These are phyloP conservation scores for Valencia hispanica DNA, from an alignment of 2,797 vertebrate species.

Conservation along the genomic window DNA sequence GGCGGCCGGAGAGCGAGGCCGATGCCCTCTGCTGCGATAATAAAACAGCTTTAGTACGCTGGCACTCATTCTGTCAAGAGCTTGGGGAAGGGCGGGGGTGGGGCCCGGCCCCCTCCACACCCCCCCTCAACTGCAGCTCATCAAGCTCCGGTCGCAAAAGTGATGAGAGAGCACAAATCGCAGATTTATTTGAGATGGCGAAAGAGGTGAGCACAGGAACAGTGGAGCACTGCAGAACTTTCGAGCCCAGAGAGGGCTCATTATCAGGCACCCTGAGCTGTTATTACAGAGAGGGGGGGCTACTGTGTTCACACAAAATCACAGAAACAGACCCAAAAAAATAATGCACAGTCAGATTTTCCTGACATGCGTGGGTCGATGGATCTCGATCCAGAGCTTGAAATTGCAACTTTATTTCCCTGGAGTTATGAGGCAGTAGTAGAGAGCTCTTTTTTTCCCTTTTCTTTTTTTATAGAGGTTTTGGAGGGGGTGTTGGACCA, in stretches of 20 bases:
- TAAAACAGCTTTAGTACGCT: constrained; percentile 56
- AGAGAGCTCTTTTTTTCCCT: constrained; percentile 40
- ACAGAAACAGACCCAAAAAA: constrained; percentile 14
- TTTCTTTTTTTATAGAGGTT: no score
- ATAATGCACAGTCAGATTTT: constrained; percentile 46
- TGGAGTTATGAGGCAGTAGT: constrained; percentile 70
- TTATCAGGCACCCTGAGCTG: constrained; percentile 43
- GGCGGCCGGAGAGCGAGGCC: constrained; percentile 54
- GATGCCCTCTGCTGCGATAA: constrained; percentile 58
- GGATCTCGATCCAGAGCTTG: constrained; percentile 29
- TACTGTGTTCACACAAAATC: neutral
- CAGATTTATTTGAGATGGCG: constrained; percentile 56
- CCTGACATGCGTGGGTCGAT: constrained; percentile 37
- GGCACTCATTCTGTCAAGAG: constrained; percentile 48
- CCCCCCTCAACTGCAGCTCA: constrained; percentile 40
- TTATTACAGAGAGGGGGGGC: constrained; percentile 23
- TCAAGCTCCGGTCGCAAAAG: constrained; percentile 38
- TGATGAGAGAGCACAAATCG: constrained; percentile 63
- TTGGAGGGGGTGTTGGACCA: constrained; percentile 43
- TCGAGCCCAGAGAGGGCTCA: constrained; percentile 52
- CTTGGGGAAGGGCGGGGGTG: neutral
- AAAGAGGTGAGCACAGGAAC: constrained; percentile 21
- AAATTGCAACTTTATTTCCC: constrained; percentile 62
- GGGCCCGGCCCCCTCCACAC: no score
- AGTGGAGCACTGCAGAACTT: constrained; percentile 66